These are phyloP conservation scores for Heliocidaris tuberculata DNA, from an alignment of 35 echinoderm and acorn worm genomes.

Conservation along the genomic window DNA sequence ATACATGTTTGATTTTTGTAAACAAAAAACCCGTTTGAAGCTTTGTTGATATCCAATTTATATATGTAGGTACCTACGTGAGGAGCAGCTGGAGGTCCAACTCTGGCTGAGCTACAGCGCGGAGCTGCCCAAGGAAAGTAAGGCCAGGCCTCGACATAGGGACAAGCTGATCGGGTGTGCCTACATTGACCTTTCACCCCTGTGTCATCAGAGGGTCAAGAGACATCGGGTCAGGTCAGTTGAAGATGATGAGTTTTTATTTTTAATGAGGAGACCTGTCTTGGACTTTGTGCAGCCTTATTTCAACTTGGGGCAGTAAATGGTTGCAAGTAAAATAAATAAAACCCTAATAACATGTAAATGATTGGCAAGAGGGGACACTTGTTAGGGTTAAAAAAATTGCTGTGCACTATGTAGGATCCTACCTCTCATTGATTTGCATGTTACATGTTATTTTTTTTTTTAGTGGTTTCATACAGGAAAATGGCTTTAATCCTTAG, in stretches of 20 bases:
- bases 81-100: constrained; percentile 88
- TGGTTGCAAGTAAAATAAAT: no score
- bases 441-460: no score
- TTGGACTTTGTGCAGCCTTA: no score
- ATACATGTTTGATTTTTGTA: no score
- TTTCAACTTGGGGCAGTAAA: no score
- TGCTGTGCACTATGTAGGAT: no score
- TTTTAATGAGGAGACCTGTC: not conserved
- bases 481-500: no score
- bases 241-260: not conserved
- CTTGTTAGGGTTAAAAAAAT: no score
- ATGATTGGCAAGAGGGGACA: no score
- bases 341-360: no score
- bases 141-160: constrained; percentile 64
- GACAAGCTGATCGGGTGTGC: constrained; percentile 94
- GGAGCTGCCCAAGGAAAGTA: constrained; percentile 5
- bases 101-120: constrained; percentile 80
- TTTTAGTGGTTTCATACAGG: no score
- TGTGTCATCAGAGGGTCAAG: constrained; percentile 57
- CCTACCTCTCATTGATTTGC: no score
- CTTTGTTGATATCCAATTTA: not conserved
- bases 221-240: constrained; percentile 66
- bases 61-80: constrained; percentile 86
- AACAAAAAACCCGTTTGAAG: not conserved
- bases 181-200: constrained; percentile 76